Percentiles rank a stretch among this genome's conserved stretches.
Evolutionary conservation across 2,113 vertebrate genomes (phyloP).

Genomic region (Cyphomyrus plagiostoma): DNA sequence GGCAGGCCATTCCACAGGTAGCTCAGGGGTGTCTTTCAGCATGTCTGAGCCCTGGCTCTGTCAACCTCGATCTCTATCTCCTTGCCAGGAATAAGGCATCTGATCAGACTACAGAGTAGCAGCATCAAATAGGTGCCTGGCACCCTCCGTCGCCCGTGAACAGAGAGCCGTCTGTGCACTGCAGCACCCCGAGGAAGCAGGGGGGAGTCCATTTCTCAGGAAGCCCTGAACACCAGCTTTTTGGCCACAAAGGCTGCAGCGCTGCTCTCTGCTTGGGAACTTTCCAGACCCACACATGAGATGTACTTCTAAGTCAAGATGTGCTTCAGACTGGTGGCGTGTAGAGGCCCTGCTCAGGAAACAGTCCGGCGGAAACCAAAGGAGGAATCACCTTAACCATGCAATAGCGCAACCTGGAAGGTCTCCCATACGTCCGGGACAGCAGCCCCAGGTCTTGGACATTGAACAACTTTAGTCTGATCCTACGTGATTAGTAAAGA

Average conservation of each 20-base stretch:
- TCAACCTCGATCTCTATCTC: not conserved
- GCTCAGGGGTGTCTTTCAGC: not conserved
- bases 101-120: slow-evolving; percentile 8
- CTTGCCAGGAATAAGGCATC: not conserved
- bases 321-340: not conserved
- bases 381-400: not conserved
- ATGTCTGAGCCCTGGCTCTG: not conserved
- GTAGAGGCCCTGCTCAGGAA: not conserved
- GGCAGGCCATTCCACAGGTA: not conserved
- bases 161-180: not conserved
- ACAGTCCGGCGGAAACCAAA: not conserved
- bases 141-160: not conserved
- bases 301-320: not conserved
- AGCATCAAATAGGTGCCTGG: not conserved
- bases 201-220: not conserved
- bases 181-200: not conserved
- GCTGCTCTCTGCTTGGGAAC: not conserved
- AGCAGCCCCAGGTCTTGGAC: not conserved
- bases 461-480: not conserved
- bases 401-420: not conserved
- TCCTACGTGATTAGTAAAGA: not conserved
- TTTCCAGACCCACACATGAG: not conserved
- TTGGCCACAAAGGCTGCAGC: not conserved
- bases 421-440: not conserved
- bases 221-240: slow-evolving; percentile 2